Evolutionary conservation across 2,888 invertebrate species (phyloP).

Genomic region (Drosophila macrospina): DNA sequence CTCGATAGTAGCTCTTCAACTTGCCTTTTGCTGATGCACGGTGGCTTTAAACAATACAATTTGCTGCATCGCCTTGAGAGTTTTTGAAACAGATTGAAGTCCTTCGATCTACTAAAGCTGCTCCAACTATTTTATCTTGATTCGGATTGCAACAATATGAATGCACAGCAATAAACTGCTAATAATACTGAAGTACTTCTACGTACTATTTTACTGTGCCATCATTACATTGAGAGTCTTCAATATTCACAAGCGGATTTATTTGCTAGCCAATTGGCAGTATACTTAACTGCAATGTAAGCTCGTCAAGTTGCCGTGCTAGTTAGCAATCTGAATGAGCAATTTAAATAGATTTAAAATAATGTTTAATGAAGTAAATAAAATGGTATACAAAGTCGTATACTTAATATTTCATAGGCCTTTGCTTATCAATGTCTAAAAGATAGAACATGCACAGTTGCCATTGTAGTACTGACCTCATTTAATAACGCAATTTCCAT

Average conservation of each 20-base stretch:
- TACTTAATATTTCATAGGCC: constrained; percentile 6
- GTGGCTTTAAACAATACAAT: too few relatives aligned
- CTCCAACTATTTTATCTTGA: not conserved
- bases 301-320: not conserved
- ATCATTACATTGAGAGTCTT: not conserved
- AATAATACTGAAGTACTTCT: not conserved
- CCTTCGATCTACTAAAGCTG: not conserved
- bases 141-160: not conserved
- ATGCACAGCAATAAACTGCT: not conserved
- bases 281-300: not conserved
- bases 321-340: not conserved
- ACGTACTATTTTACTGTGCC: not conserved
- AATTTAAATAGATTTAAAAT: constrained; percentile 3
- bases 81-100: too few relatives aligned
- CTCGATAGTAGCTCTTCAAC: too few relatives aligned
- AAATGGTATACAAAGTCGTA: not conserved
- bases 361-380: not conserved
- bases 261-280: not conserved
- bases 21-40: too few relatives aligned
- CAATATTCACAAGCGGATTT: not conserved
- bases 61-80: too few relatives aligned
- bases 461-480: constrained; percentile 17
- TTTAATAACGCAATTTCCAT: constrained; percentile 23
- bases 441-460: not conserved
- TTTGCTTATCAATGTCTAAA: not conserved